Base-by-base conservation (phyloP, 2,113 vertebrate species). In the Proteles cristata region DNA sequence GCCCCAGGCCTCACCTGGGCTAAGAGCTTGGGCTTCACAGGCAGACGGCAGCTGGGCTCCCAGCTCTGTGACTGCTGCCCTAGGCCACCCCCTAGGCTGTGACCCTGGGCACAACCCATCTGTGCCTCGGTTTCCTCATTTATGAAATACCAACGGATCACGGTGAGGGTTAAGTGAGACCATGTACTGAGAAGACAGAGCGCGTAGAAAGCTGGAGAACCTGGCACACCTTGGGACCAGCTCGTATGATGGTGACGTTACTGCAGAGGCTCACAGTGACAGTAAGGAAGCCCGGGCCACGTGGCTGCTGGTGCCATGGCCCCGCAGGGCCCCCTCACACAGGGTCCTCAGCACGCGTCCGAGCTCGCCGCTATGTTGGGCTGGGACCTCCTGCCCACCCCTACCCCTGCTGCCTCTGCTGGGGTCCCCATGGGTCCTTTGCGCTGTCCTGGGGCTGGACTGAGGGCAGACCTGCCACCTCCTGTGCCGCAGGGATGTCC, bases 211-310 rank as follows among this genome's bases (percentile, higher is more conserved):
- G 63, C 90, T 74, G 53, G 66, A 6, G 1, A 5, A 28, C 65
- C 81, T 55, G 69, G 76, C 28, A 33, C 17, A 55, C 66, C 71
- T 88, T 17, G 12, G 79, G 71, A 58, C 39, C 48, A 53, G 35
- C 81, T 90, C 11, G 90, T 77, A 66, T 63, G 55, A 50, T 33
- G 45, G 74, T 88, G 58, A 63, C 45, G 79, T 90, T 73, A 61
- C n/a, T 66, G 21, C 61, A 50, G 68, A 90, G 39, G 48, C 58
- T 85, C 58, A 23, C 58, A 9, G 58, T 0, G 87, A 73, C 43
- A 31, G n/a, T 15, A 39, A 43, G 23, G 63, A 25, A 43, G 83
- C 86, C 71, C 58, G n/a, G 0, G 31, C 21, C 65, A 12, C 21
- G 10, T 19, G 50, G 68, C 53, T 86, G 16, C 65, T 9, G 39